These are phyloP conservation scores for Rhagium mordax DNA, from an alignment of 2,888 invertebrate species.

Conservation along the genomic window DNA sequence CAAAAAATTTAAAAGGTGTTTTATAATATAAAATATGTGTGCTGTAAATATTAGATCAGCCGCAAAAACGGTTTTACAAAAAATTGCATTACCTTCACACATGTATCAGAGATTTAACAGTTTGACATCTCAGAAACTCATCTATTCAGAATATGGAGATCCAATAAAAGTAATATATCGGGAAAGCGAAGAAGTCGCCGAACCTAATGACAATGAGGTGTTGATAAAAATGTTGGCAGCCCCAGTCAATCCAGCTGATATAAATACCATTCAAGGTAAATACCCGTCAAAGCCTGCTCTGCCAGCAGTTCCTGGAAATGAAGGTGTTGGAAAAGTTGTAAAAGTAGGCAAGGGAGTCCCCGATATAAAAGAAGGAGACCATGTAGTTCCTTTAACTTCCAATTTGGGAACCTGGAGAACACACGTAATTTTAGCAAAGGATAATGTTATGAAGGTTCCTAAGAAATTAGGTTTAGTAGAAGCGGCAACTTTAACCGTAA, in stretches of 20 bases:
- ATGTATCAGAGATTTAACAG: conserved; percentile 5
- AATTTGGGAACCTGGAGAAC: conserved; percentile 93
- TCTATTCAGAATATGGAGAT: conserved; percentile 75
- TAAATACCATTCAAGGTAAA: conserved; percentile 97
- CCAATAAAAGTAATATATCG: conserved; percentile 83
- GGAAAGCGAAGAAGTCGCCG: conserved; percentile 72
- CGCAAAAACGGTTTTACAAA: background rate
- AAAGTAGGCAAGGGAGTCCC: conserved; percentile 77
- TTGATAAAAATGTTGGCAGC: conserved; percentile 89
- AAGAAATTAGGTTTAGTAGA: conserved; percentile 79
- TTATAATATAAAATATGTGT: background rate
- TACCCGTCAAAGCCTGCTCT: conserved; percentile 85
- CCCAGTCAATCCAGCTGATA: conserved; percentile 97
- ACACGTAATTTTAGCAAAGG: conserved; percentile 71
- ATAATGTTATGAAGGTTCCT: conserved; percentile 80
- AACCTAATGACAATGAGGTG: conserved; percentile 78
- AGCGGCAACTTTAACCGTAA: conserved; percentile 94
- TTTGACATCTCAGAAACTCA: background rate
- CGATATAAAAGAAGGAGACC: conserved; percentile 79
- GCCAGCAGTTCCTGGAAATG: conserved; percentile 93
- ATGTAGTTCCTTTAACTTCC: conserved; percentile 84
- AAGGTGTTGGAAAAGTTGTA: conserved; percentile 91
- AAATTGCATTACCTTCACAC: background rate
- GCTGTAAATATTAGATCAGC: background rate
- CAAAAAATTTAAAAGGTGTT: background rate